Evolutionary conservation across 2,888 invertebrate genomes (phyloP), one percentile per base, ranked within the genome.

Genomic region (Dascillus cervinus): DNA sequence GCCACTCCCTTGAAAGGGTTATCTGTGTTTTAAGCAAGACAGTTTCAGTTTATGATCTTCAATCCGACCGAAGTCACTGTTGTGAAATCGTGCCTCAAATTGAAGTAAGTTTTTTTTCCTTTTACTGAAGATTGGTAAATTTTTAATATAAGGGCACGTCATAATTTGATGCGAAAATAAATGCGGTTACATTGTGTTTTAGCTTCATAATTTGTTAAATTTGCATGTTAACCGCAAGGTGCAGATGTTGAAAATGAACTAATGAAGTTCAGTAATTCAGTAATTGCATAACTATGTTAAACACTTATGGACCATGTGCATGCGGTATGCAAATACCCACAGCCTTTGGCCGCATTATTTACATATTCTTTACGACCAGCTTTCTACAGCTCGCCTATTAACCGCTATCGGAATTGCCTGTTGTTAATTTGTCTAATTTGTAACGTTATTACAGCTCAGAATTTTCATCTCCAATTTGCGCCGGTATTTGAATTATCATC

Each of bases 1-100:
- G 46, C 43, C 50, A 55, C 56, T 50, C 56, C 46, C 57, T 56
- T 54, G 42, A 39, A 54, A 54, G 56, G 57, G 56, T 59, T 60
- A 57, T 56, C 55, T 29, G 33, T 35, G 34, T 38, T 40, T 41
- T 33, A 26, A 21, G 25, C 13, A 23, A 34, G 24, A 28, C 31
- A 34, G 39, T 38, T 41, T 47, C 48, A 47, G 46, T 53, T 42
- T 36, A 44, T 44, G 35, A 38, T 38, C 38, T 30, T 27, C 32
- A 27, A 29, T 37, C 33, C 26, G 20, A 26, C 26, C 25, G 35
- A 39, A 35, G 39, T 44, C 41, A 23, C 36, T 37, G 30, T 17
- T 17, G 8, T 4, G 8, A 17, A 17, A 17, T 17, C 17, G 8
- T 17, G 5, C 17, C 4, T 4, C 4, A 17, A 17, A 17, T 6